Evolutionary conservation across 2,113 vertebrate genomes (phyloP).

Genomic region (Albula goreensis): DNA sequence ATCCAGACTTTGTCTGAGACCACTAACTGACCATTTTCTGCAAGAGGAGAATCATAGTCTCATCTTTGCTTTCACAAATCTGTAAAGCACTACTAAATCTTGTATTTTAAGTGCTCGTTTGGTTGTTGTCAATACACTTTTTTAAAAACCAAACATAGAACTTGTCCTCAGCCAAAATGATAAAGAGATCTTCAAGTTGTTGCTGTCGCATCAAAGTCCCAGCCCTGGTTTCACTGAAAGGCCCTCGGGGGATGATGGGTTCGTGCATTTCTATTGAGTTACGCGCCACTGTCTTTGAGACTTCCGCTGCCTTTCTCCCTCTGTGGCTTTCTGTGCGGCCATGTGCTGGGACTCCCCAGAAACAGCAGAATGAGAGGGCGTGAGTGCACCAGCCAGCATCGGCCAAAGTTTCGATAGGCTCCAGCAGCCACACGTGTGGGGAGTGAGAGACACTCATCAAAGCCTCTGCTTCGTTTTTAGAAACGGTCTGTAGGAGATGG

Average conservation of each 20-base stretch:
- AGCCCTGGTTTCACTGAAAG: background rate
- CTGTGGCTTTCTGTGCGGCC: slow-evolving; percentile 35
- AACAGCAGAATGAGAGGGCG: background rate
- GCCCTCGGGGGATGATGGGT: background rate
- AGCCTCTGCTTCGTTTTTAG: slow-evolving; percentile 9
- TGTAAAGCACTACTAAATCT: background rate
- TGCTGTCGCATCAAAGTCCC: background rate
- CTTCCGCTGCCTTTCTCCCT: slow-evolving; percentile 45
- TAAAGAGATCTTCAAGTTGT: background rate
- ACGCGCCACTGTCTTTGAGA: slow-evolving; percentile 26
- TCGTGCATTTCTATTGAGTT: background rate
- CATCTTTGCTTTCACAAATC: background rate
- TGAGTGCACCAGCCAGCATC: background rate
- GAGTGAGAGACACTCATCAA: background rate
- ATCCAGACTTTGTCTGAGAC: background rate
- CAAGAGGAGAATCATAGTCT: background rate
- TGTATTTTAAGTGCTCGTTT: background rate
- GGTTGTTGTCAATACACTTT: background rate
- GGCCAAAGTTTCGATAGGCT: background rate
- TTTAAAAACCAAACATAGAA: background rate
- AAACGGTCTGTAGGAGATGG: slow-evolving; percentile 19
- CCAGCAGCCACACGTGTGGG: background rate
- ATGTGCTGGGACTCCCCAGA: slow-evolving; percentile 55
- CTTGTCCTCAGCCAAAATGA: background rate
- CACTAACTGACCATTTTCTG: background rate